A percentile compares a stretch with the other conserved stretches of the same genome.
Evolutionary conservation across 1,140 invertebrate genomes (phyloP).

Genomic region (Lepidurus arcticus): DNA sequence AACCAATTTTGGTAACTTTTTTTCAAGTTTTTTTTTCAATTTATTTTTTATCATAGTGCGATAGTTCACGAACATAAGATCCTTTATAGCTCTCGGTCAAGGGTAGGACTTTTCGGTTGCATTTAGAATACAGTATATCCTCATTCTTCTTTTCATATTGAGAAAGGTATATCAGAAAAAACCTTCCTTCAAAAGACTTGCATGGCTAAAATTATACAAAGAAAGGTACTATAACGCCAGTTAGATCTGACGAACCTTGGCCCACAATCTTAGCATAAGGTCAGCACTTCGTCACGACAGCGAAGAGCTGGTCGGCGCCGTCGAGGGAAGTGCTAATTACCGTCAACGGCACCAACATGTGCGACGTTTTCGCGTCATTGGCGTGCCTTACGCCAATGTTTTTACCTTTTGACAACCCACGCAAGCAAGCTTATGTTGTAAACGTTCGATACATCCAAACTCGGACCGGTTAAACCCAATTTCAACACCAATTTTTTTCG

Average conservation of each 20-base stretch:
- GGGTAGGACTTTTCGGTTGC: background rate
- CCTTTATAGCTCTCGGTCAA: background rate
- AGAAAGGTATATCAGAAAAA: background rate
- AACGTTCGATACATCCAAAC: background rate
- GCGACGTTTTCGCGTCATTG: background rate
- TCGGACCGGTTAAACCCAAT: too few species aligned
- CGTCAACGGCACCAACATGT: background rate
- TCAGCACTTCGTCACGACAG: constrained; percentile 2
- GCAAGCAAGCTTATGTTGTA: background rate
- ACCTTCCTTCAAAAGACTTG: background rate
- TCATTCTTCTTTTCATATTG: background rate
- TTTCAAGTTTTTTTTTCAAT: too few species aligned
- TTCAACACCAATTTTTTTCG: too few species aligned
- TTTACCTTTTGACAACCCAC: background rate
- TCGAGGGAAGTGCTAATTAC: background rate
- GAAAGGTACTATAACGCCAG: background rate
- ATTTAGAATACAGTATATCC: constrained; percentile 4
- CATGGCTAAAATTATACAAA: background rate
- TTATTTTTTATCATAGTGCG: too few species aligned
- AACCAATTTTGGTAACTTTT: too few species aligned
- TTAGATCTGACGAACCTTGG: background rate
- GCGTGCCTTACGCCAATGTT: background rate
- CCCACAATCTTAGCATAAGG: constrained; percentile 21
- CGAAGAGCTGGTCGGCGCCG: background rate
- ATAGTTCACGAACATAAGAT: too few species aligned